phyloP scores from a whole-genome alignment of 2,888 invertebrate genomes.

The Sisyra nigra region DNA sequence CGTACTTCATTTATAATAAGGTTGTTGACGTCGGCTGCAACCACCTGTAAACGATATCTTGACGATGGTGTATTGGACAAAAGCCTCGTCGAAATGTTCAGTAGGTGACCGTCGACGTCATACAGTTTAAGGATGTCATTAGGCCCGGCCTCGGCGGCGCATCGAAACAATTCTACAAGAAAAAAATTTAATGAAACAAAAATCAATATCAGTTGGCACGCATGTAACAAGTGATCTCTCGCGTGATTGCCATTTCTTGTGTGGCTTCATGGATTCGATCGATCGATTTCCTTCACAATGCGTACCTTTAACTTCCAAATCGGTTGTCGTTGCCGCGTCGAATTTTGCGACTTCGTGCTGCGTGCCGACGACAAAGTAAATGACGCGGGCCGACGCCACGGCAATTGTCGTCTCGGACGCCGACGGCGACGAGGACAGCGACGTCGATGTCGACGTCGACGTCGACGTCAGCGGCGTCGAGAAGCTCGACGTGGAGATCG shows the following conservation, averaged over 20 bases:
- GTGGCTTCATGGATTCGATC: no score
- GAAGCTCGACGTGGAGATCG: background rate
- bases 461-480: background rate
- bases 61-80: constrained; percentile 36
- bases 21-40: constrained; percentile 27
- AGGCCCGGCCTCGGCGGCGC: constrained; percentile 48
- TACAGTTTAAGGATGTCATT: constrained; percentile 47
- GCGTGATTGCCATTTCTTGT: no score
- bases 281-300: no score
- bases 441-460: background rate
- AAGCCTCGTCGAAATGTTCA: constrained; percentile 43
- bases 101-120: constrained; percentile 38
- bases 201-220: no score
- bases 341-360: constrained; percentile 6
- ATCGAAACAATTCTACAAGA: constrained; percentile 44
- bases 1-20: constrained; percentile 20
- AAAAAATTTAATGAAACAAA: constrained; percentile 9
- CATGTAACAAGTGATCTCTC: no score
- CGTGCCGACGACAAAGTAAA: constrained; percentile 3
- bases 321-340: background rate
- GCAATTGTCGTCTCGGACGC: background rate
- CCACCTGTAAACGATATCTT: constrained; percentile 35
- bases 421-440: background rate
- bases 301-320: constrained; percentile 7
- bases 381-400: constrained; percentile 1